Percentiles rank a stretch among this genome's conserved stretches.
Evolutionary conservation across 2,888 invertebrate species (phyloP).

Genomic region (Alsophila aescularia): DNA sequence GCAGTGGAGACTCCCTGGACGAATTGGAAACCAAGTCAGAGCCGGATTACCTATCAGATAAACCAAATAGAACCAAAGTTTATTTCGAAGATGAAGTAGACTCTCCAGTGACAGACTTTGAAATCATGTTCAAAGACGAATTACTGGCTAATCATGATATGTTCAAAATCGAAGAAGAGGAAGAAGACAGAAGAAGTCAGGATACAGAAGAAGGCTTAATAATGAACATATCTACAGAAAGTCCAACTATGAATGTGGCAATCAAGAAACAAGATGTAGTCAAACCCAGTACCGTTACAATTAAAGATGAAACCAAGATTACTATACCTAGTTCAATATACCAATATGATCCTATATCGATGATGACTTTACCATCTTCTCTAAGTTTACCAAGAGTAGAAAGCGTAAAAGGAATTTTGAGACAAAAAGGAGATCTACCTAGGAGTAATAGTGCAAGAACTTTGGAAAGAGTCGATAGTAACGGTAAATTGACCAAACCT

Average conservation of each 20-base stretch:
- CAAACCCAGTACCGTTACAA: conserved; percentile 74
- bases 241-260: conserved; percentile 66
- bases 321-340: conserved; percentile 69
- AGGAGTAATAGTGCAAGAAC: conserved; percentile 72
- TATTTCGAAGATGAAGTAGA: conserved; percentile 81
- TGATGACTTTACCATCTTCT: conserved; percentile 63
- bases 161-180: conserved; percentile 81
- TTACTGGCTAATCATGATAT: conserved; percentile 68
- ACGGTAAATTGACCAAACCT: conserved; percentile 55
- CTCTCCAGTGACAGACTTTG: conserved; percentile 79
- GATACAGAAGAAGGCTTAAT: conserved; percentile 74
- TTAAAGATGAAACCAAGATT: conserved; percentile 77
- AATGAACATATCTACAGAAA: conserved; percentile 55
- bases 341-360: conserved; percentile 71
- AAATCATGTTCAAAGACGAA: conserved; percentile 83
- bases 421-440: conserved; percentile 57
- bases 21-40: conserved; percentile 77
- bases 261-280: conserved; percentile 73
- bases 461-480: conserved; percentile 68
- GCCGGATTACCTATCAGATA: conserved; percentile 71
- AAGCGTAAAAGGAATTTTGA: conserved; percentile 73
- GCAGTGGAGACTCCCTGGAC: conserved; percentile 65
- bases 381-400: conserved; percentile 72
- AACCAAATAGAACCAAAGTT: conserved; percentile 76
- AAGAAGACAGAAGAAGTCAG: conserved; percentile 67